phyloP scores from a whole-genome alignment of 1,140 invertebrate species.

The Cylas formicarius region DNA sequence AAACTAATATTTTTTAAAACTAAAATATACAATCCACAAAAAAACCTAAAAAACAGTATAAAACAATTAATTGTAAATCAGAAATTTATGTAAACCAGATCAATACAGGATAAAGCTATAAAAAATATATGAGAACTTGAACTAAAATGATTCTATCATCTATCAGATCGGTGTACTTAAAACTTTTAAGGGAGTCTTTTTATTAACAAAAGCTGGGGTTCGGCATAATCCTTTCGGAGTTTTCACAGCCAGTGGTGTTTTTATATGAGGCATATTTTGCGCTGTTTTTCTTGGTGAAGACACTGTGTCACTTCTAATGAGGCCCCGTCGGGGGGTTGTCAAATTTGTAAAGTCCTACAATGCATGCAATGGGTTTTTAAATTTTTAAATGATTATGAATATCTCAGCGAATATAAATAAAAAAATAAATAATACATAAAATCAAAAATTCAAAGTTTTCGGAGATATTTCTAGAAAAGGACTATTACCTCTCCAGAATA shows the following conservation, averaged over 20 bases:
- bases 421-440: neutral
- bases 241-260: conserved; percentile 16
- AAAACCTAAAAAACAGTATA: too few relatives aligned
- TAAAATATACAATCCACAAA: too few relatives aligned
- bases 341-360: conserved; percentile 7
- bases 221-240: conserved; percentile 11
- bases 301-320: conserved; percentile 8
- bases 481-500: conserved; percentile 4
- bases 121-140: too few relatives aligned
- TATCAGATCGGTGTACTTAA: conserved; percentile 8
- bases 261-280: conserved; percentile 29
- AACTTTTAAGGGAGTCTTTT: conserved; percentile 10
- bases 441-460: neutral
- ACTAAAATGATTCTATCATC: too few relatives aligned
- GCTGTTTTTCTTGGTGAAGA: conserved; percentile 19
- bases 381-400: too few relatives aligned
- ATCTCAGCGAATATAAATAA: too few relatives aligned
- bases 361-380: too few relatives aligned
- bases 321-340: conserved; percentile 13
- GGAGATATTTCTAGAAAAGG: neutral
- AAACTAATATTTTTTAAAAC: too few relatives aligned
- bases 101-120: too few relatives aligned
- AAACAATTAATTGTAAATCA: too few relatives aligned
- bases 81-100: too few relatives aligned
- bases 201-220: conserved; percentile 7